Percentiles rank a stretch among this genome's conserved stretches.
These are phyloP conservation scores for Stegostoma tigrinum DNA, from an alignment of 2,113 vertebrate species.

Conservation along the genomic window DNA sequence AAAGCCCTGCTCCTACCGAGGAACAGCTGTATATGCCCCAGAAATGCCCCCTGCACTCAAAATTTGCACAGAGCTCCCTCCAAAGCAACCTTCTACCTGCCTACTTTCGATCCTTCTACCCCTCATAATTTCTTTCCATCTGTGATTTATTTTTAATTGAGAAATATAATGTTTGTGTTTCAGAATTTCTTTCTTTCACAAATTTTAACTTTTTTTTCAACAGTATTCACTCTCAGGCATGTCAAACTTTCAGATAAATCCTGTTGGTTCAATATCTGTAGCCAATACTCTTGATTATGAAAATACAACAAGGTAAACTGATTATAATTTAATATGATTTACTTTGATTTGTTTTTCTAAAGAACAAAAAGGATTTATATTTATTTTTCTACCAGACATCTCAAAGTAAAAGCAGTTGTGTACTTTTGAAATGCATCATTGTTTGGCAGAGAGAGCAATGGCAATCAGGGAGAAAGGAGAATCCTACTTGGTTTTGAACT, in stretches of 20 bases:
- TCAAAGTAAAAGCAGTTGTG: background rate
- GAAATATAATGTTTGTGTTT: background rate
- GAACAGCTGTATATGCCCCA: background rate
- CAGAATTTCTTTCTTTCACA: background rate
- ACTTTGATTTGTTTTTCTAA: background rate
- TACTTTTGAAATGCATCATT: background rate
- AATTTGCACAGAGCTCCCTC: background rate
- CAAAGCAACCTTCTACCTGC: background rate
- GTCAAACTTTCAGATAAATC: conserved; percentile 40
- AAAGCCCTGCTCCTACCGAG: background rate
- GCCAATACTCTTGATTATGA: conserved; percentile 31
- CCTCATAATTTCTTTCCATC: background rate
- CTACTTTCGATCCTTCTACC: background rate
- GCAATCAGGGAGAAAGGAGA: background rate
- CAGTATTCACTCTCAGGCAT: conserved; percentile 40
- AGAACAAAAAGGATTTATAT: background rate
- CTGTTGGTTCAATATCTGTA: conserved; percentile 40
- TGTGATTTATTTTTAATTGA: background rate
- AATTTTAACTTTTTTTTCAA: conserved; percentile 30
- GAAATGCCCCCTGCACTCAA: background rate
- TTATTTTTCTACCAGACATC: background rate
- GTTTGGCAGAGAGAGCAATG: background rate
- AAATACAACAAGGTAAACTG: conserved; percentile 40
- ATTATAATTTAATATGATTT: background rate
- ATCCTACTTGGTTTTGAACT: background rate